Base-by-base conservation (phyloP, 2,888 invertebrate genomes). In the Cheilosia soror region DNA sequence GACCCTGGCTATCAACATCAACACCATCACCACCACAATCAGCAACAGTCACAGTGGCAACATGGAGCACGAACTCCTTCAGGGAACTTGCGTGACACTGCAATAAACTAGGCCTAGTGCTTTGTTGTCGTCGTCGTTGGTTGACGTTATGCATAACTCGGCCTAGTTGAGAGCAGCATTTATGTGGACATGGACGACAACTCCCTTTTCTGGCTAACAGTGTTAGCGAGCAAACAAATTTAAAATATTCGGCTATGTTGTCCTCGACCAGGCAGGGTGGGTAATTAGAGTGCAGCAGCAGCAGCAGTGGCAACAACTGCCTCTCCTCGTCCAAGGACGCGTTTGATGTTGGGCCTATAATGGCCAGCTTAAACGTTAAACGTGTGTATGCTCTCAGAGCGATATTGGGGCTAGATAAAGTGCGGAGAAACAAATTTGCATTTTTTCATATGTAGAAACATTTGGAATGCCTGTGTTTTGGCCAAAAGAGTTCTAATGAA, bases 81-180 rank as follows among this genome's bases (percentile, higher is more conserved):
- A 53, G 71, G 85, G 85, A 81, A 85, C 80, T 85, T 85, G 85
- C 85, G 81, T 85, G 85, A 85, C 81, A 81, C 81, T n/a, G 57
- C 69, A 47, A 33, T 63, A 51, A 81, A 81, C 66, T 85, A 85
- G 81, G 80, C 85, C 85, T 85, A 81, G 40, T 25, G 27, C 25
- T 13, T 49, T 49, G 62, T 66, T 65, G 31, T 58, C 6, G 75
- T 66, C 27, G 75, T 76, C 65, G 57, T 20, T 2, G 20, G 20
- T 20, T 20, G 20, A 20, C 20, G 20, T 81, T 85, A 72, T 81
- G 81, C 81, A 85, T 76, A 81, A 81, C 76, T 81, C 85, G 81
- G 81, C 85, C 85, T 81, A 85, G 85, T 80, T 84, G 68, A 7
- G 65, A 80, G 53, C 65, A 71, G 58, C 69, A 27, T 51, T 1